Conservation (phyloP, 2,113 vertebrate species). For the Spea multiplicata region DNA sequence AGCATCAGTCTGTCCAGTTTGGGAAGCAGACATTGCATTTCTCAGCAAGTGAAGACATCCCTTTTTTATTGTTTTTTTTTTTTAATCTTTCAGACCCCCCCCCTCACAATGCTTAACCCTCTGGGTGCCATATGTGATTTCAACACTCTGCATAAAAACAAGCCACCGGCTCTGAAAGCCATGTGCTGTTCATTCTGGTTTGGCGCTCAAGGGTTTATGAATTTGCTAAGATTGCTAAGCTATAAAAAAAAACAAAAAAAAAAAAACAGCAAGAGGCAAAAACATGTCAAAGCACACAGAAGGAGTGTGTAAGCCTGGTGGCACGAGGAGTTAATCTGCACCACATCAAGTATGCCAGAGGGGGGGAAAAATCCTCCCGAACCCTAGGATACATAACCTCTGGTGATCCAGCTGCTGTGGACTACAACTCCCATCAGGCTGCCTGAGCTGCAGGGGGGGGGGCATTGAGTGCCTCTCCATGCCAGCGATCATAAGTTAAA, state of each 20-base stretch:
- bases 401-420: not conserved
- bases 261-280: not conserved
- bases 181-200: not conserved
- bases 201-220: not conserved
- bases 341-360: slow-evolving; percentile 43
- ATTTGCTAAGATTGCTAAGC: not conserved
- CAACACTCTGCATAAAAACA: not conserved
- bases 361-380: slow-evolving; percentile 61
- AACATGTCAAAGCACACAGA: not conserved
- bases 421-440: not conserved
- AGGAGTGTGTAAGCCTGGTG: slow-evolving; percentile 46
- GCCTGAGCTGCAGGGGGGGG: too few species aligned
- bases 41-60: slow-evolving; percentile 11
- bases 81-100: not conserved
- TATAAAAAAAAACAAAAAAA: not conserved
- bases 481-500: slow-evolving; percentile 50
- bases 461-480: not conserved
- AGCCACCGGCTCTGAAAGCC: not conserved
- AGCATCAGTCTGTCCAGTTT: slow-evolving; percentile 32
- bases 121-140: not conserved
- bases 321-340: slow-evolving; percentile 53
- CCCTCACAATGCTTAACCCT: not conserved
- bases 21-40: slow-evolving; percentile 29
- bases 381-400: slow-evolving; percentile 37
- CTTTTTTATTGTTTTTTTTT: slow-evolving; percentile 12